Conservation (phyloP, 2,888 invertebrate genomes). For the Schrankia costaestrigalis region DNA sequence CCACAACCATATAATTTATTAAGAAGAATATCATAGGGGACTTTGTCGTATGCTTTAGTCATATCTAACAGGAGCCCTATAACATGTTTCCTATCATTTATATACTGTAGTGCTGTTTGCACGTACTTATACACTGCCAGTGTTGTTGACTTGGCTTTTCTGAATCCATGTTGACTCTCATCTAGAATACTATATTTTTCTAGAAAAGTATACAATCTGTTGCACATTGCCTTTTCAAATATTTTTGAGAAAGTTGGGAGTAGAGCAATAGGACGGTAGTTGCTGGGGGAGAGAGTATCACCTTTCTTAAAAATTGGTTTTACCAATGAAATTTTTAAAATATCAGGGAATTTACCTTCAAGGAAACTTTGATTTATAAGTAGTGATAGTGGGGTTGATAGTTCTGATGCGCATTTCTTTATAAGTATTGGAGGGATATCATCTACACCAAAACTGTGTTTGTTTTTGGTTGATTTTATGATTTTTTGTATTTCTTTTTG, state of each 20-base stretch:
- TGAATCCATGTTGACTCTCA: constrained; percentile 1
- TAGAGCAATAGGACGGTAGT: background rate
- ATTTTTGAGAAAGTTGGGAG: background rate
- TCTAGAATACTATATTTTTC: constrained; percentile 1
- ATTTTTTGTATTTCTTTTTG: background rate
- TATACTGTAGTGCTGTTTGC: too few relatives aligned
- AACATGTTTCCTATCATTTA: constrained; percentile 1
- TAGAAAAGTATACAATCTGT: background rate
- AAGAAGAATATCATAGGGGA: background rate
- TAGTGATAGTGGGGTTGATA: background rate
- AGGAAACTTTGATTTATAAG: background rate
- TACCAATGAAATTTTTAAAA: background rate
- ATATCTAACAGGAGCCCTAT: background rate
- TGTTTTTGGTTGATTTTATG: background rate
- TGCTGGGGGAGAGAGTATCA: background rate
- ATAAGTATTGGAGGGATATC: constrained; percentile 38
- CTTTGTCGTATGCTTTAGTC: background rate
- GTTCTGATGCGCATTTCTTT: background rate
- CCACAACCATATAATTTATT: background rate
- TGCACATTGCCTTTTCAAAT: background rate
- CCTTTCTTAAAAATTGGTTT: background rate
- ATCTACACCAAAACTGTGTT: background rate
- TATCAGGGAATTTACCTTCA: too few relatives aligned
- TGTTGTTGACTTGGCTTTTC: constrained; percentile 1
- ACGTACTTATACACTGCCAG: constrained; percentile 1